A percentile compares a stretch with the other conserved stretches of the same genome.
Conservation (phyloP, 1,140 invertebrate species). For the Myzus persicae region DNA sequence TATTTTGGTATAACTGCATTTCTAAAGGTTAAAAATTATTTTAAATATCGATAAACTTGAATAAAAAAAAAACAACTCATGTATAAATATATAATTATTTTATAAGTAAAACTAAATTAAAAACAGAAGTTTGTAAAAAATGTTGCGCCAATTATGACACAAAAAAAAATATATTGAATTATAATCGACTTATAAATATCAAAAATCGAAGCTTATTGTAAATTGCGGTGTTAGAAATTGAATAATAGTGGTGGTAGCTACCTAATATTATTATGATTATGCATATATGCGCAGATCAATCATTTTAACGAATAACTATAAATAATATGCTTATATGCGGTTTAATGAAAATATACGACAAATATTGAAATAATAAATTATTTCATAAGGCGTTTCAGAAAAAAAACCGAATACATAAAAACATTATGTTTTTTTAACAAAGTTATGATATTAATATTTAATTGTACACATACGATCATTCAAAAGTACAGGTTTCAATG, state of each 20-base stretch:
- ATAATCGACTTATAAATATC: neutral
- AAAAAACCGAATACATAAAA: neutral
- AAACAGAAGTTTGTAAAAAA: neutral
- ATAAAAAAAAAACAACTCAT: neutral
- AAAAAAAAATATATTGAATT: neutral
- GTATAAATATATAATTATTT: neutral
- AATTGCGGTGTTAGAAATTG: neutral
- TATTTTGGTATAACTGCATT: too few relatives aligned
- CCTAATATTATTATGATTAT: constrained; percentile 11
- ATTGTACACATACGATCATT: neutral
- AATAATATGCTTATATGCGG: neutral
- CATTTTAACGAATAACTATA: constrained; percentile 3
- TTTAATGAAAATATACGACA: neutral
- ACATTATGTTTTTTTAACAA: neutral
- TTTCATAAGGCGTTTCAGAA: neutral
- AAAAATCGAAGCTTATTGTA: neutral
- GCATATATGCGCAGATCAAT: neutral
- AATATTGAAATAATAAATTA: constrained; percentile 21
- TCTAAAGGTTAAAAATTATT: neutral
- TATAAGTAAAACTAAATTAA: neutral
- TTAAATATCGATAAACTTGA: neutral
- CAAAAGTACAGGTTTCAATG: neutral
- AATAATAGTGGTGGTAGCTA: neutral
- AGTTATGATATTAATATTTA: neutral
- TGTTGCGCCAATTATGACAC: too few relatives aligned